A percentile compares a stretch with the other conserved stretches of the same genome.
These are phyloP conservation scores for Hapalemur alaotrensis DNA, from an alignment of 2,797 vertebrate genomes.

Conservation along the genomic window DNA sequence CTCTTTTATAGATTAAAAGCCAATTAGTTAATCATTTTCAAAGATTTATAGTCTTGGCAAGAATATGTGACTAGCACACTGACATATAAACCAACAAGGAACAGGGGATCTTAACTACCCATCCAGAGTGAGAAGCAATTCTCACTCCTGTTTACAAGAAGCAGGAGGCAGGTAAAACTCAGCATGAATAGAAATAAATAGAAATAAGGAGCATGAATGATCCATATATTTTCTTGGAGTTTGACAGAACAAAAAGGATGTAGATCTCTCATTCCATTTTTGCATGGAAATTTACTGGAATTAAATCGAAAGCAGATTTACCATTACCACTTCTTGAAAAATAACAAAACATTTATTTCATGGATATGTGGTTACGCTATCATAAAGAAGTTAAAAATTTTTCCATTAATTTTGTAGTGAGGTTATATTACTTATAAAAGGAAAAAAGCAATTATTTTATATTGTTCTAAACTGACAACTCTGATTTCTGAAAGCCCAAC, in stretches of 20 bases:
- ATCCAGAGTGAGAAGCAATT: neutral
- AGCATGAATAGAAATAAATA: neutral
- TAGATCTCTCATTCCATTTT: neutral
- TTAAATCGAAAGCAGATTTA: conserved; percentile 28
- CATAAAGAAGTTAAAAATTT: neutral
- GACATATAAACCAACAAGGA: neutral
- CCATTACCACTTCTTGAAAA: conserved; percentile 19
- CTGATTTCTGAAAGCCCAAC: neutral
- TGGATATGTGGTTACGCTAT: neutral
- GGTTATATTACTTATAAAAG: neutral
- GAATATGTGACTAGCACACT: neutral
- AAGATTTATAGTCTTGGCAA: neutral
- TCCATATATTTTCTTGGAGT: neutral
- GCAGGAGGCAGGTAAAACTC: neutral
- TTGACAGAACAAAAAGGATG: neutral
- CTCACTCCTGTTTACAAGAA: neutral
- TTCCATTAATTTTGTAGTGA: conserved; percentile 18
- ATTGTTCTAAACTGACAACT: neutral
- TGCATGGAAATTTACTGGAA: conserved; percentile 1
- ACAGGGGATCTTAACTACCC: neutral
- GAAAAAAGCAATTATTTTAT: neutral
- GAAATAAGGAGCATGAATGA: neutral
- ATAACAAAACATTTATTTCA: conserved; percentile 15
- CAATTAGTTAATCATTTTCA: conserved; percentile 6
- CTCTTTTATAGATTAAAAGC: neutral